Evolutionary conservation across 2,113 vertebrate genomes (phyloP).

Genomic region (Orycteropus afer): DNA sequence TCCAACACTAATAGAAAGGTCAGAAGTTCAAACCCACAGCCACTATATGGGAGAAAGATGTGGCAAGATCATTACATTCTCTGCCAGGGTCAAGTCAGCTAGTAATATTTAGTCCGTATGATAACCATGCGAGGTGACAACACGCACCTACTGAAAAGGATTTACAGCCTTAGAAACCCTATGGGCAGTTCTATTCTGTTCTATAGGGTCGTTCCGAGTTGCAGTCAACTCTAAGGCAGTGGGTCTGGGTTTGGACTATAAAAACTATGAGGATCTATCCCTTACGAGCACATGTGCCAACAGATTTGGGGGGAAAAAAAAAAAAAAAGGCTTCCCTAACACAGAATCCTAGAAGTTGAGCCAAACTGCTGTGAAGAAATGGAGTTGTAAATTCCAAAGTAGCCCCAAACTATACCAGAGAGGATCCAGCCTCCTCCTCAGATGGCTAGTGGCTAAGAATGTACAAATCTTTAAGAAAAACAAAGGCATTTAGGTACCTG

Average conservation of each 20-base stretch:
- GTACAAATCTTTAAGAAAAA: not conserved
- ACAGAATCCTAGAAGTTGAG: not conserved
- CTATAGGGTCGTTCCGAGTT: not conserved
- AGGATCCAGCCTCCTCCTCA: not conserved
- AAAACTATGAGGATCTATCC: not conserved
- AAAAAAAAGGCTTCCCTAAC: not conserved
- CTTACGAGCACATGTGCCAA: conserved; percentile 12
- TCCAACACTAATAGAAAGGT: not conserved
- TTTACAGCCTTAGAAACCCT: not conserved
- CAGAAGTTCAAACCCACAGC: not conserved
- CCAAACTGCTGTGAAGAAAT: conserved; percentile 27
- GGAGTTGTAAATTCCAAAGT: not conserved
- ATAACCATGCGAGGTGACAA: not conserved
- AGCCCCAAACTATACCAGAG: not conserved
- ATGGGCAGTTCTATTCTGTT: not conserved
- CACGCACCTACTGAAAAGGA: not conserved
- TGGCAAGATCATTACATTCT: not conserved
- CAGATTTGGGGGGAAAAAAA: too few species aligned
- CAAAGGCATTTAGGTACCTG: not conserved
- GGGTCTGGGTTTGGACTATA: not conserved
- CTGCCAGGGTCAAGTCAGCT: not conserved
- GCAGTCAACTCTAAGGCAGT: not conserved
- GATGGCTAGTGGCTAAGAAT: not conserved
- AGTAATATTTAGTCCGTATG: not conserved
- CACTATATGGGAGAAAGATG: not conserved